A percentile compares a stretch with the other conserved stretches of the same genome.
Conservation (phyloP, 2,797 vertebrate species). For the Fistularia commersonii region DNA sequence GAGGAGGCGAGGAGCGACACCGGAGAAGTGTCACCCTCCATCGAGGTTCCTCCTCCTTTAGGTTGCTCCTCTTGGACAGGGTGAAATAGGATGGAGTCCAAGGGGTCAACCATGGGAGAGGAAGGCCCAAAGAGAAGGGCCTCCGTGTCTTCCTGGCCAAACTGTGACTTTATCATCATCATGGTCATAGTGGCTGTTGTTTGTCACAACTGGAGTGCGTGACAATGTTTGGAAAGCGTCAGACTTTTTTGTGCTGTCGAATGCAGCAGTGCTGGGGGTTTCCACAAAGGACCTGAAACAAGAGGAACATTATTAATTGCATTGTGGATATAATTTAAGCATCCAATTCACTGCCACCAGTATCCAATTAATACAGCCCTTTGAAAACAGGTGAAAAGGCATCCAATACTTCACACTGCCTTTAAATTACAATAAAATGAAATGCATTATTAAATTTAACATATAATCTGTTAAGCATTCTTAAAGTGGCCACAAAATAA, state of each 20-base stretch:
- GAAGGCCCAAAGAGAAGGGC: conserved; percentile 86
- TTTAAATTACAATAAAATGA: too few species aligned
- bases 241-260: conserved; percentile 73
- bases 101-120: conserved; percentile 91
- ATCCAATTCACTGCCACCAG: too few species aligned
- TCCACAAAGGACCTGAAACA: conserved; percentile 71
- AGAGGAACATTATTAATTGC: not conserved
- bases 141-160: conserved; percentile 88
- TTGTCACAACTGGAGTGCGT: conserved; percentile 63
- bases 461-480: too few species aligned
- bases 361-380: too few species aligned
- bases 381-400: too few species aligned
- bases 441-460: too few species aligned
- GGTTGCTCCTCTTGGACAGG: conserved; percentile 53
- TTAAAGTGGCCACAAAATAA: too few species aligned
- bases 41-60: conserved; percentile 53
- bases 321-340: too few species aligned
- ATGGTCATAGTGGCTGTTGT: conserved; percentile 77
- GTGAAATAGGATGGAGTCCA: conserved; percentile 36
- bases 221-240: conserved; percentile 32
- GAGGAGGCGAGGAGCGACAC: conserved; percentile 57
- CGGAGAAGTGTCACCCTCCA: conserved; percentile 46
- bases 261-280: conserved; percentile 76
- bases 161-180: conserved; percentile 88
- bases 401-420: too few species aligned